A percentile compares a stretch with the other conserved stretches of the same genome.
phyloP scores from a whole-genome alignment of 2,888 invertebrate species.

The Oligia fasciuncula region DNA sequence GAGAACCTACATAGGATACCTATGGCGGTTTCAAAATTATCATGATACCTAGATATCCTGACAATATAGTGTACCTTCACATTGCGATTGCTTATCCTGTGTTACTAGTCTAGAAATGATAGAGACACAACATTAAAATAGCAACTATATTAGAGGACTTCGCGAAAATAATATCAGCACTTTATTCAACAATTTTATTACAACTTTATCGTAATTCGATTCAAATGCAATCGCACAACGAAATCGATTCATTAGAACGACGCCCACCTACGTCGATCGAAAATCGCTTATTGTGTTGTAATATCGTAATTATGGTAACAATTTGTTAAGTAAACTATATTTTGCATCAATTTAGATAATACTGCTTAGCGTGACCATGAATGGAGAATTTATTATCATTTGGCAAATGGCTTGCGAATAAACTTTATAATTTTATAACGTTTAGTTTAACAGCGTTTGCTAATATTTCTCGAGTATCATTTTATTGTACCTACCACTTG shows the following conservation, averaged over 20 bases:
- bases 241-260: slow-evolving; percentile 63
- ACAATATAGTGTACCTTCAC: neutral
- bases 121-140: slow-evolving; percentile 2
- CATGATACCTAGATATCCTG: too few species aligned
- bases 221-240: slow-evolving; percentile 53
- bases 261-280: slow-evolving; percentile 65
- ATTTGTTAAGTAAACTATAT: slow-evolving; percentile 64
- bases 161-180: slow-evolving; percentile 35
- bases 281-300: slow-evolving; percentile 57
- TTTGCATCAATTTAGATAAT: slow-evolving; percentile 60
- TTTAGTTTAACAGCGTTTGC: slow-evolving; percentile 18
- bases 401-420: slow-evolving; percentile 26
- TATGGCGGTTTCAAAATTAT: neutral
- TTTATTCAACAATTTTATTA: slow-evolving; percentile 56
- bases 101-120: neutral
- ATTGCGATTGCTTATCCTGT: neutral
- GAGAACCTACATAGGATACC: neutral
- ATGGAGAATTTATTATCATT: slow-evolving; percentile 51
- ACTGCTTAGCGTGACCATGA: slow-evolving; percentile 37
- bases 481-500: slow-evolving; percentile 7
- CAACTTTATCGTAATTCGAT: slow-evolving; percentile 58
- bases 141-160: slow-evolving; percentile 20
- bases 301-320: slow-evolving; percentile 61
- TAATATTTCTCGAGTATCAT: slow-evolving; percentile 13
- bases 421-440: slow-evolving; percentile 43